Evolutionary conservation across 2,797 vertebrate genomes (phyloP).

Genomic region (Tadarida brasiliensis): DNA sequence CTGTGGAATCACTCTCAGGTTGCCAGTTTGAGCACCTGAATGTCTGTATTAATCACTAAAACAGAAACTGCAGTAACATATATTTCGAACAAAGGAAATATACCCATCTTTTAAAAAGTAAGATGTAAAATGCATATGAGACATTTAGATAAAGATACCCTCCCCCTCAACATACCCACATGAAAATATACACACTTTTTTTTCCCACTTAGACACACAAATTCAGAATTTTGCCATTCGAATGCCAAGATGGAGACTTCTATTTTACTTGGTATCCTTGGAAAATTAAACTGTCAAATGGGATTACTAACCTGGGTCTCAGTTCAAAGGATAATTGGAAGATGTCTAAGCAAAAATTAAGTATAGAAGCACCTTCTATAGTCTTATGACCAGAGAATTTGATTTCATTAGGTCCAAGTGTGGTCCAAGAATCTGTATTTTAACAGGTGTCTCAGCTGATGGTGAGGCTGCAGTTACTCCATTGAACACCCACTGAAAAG

Average conservation of each 20-base stretch:
- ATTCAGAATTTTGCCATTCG: slow-evolving; percentile 26
- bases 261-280: not conserved
- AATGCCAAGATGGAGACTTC: not conserved
- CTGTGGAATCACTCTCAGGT: not conserved
- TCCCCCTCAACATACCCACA: not conserved
- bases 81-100: not conserved
- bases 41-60: not conserved
- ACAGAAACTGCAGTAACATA: not conserved
- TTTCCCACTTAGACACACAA: not conserved
- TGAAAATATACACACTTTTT: not conserved
- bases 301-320: not conserved
- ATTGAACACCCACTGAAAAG: not conserved
- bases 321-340: not conserved
- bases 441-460: not conserved
- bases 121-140: slow-evolving; percentile 10
- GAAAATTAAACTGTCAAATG: not conserved
- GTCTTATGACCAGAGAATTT: not conserved
- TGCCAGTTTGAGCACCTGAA: not conserved
- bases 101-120: slow-evolving; percentile 23
- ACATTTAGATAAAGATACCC: not conserved
- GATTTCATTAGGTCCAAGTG: not conserved
- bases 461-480: not conserved
- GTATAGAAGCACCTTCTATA: not conserved
- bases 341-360: not conserved
- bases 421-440: not conserved